Percentiles rank a stretch among this genome's conserved stretches.
These are phyloP conservation scores for Diachrysia chrysitis DNA, from an alignment of 2,888 invertebrate species.

Conservation along the genomic window DNA sequence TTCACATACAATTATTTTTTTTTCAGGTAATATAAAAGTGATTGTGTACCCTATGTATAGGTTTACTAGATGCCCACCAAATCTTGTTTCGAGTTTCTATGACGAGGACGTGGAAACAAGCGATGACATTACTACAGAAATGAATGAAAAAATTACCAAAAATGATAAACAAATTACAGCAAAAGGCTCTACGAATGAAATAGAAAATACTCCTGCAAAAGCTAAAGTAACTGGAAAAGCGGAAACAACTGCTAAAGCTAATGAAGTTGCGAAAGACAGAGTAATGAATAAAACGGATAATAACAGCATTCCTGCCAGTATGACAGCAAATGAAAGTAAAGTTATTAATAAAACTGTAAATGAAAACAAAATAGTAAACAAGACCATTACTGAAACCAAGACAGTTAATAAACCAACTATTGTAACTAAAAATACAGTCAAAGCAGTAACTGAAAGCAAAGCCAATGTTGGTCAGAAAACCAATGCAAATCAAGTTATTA, in stretches of 20 bases:
- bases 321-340: background rate
- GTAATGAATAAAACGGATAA: constrained; percentile 15
- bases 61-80: constrained; percentile 72
- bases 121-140: constrained; percentile 20
- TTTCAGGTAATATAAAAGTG: constrained; percentile 74
- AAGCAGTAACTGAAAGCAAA: background rate
- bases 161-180: constrained; percentile 2
- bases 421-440: too few relatives aligned
- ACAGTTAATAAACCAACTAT: background rate
- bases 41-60: constrained; percentile 72
- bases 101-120: constrained; percentile 35
- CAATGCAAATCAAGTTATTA: constrained; percentile 10
- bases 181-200: constrained; percentile 18
- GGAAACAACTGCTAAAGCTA: constrained; percentile 9
- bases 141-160: constrained; percentile 18
- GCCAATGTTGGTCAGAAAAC: background rate
- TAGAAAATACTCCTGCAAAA: constrained; percentile 14
- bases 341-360: background rate
- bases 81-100: constrained; percentile 67
- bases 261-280: constrained; percentile 9
- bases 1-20: constrained; percentile 10
- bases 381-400: background rate
- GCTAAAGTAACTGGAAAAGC: constrained; percentile 15
- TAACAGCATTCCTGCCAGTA: constrained; percentile 11
- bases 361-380: background rate